A percentile compares a stretch with the other conserved stretches of the same genome.
Evolutionary conservation across 1,140 invertebrate species (phyloP).

Genomic region (Ceratina japonica): DNA sequence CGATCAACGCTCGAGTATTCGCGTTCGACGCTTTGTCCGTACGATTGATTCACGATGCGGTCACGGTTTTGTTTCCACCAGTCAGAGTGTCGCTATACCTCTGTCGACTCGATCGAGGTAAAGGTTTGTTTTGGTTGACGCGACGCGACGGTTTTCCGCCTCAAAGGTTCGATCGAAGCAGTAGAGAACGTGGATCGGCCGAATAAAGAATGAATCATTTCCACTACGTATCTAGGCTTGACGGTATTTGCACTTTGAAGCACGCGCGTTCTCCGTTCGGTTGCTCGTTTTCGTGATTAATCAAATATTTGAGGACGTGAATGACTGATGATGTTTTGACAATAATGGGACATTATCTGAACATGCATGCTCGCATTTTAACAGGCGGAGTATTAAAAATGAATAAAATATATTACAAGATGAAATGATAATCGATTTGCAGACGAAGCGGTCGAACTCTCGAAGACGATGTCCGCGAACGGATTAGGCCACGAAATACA

Average conservation of each 20-base stretch:
- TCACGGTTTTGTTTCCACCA: constrained; percentile 37
- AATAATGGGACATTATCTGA: no score
- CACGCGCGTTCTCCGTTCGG: background rate
- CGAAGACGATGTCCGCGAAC: constrained; percentile 33
- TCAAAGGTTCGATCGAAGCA: no score
- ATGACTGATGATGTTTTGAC: no score
- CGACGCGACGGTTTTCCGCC: no score
- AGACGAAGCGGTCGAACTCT: constrained; percentile 45
- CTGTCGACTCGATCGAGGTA: constrained; percentile 47
- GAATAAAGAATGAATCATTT: no score
- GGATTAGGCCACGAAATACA: constrained; percentile 32
- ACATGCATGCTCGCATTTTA: no score
- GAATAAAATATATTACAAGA: no score
- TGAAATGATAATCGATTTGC: background rate
- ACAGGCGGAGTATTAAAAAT: background rate
- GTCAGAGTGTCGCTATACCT: constrained; percentile 55
- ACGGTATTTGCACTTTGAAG: background rate
- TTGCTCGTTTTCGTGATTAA: no score
- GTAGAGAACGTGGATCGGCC: no score
- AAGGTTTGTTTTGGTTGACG: no score
- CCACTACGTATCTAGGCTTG: background rate
- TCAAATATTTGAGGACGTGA: no score
- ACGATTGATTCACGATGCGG: constrained; percentile 52
- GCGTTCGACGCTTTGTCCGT: constrained; percentile 29
- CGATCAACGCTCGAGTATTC: background rate